Evolutionary conservation across 1,140 invertebrate genomes (phyloP), one percentile per base, ranked within the genome.

Genomic region (Babylonia areolata): DNA sequence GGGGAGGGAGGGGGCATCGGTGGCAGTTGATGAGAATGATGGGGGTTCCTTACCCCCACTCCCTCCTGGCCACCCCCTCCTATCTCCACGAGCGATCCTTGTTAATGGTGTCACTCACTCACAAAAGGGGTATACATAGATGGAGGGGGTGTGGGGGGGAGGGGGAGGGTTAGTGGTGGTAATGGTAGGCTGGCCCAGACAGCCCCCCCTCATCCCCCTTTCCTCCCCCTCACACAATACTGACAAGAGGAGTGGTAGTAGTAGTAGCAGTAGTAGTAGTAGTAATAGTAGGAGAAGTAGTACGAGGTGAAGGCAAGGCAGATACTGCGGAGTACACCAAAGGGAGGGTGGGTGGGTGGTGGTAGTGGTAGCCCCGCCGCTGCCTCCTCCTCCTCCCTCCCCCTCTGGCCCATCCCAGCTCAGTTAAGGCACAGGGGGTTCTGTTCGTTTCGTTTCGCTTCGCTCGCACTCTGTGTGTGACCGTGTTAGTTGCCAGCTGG

Each of bases 401-500:
- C 71, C 54, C 81, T 33, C 58, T 23, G 35, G 81, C 81, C 81
- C 54, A 84, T 64, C 82, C 69, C 82, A 84, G 58, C 82, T 84
- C 82, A 39, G 58, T 46, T 69, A 84, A 84, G 82, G 82, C 82
- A 84, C 82, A 84, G 51, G 82, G 64, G 69, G n/a, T n/a, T n/a
- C n/a, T n/a, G n/a, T n/a, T n/a, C n/a, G n/a, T n/a, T 84, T 40
- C 64, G 64, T 77, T 40, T 64, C 58, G 33, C 6, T 77, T 75
- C 75, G 75, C 75, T 77, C 28, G 58, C 58, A 64, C 28, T n/a
- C 23, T 71, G 54, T 82, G 81, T 82, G 81, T 82, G 81, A 82
- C 82, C 35, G 40, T 71, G 82, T 84, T 84, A 84, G 82, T 84
- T 84, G 82, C 82, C 82, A 84, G 82, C 82, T 84, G 82, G 82